Evolutionary conservation across 1,140 invertebrate species (phyloP), one percentile per base, ranked within the genome.

Genomic region (Dendrolimus kikuchii): DNA sequence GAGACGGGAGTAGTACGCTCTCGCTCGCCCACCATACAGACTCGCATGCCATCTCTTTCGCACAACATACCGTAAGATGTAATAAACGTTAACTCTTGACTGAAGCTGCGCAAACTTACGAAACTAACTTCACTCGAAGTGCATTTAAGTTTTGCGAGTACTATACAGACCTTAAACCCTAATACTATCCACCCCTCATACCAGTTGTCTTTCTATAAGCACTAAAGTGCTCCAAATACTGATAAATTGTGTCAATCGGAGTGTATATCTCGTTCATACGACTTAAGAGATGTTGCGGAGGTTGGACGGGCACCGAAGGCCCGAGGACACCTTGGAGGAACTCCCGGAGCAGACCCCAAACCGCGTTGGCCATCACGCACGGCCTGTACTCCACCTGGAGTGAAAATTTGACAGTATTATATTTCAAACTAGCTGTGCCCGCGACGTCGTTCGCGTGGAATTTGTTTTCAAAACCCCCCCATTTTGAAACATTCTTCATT

Each of bases 221-320:
- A 62, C 92, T 95, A 80, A 99, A 99, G 74, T 98, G 95, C 82
- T 99, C 96, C 69, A 98, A 90, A 83, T 99, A 99, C 73, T 98
- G 97, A 59, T 96, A 93, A 49, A 98, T 94, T 0, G 96, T 98
- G 78, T 98, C 96, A 61, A 96, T 92, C 0, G 95, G 95, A 51
- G 93, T 92, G 77, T 97, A 98, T 46, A 96, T 89, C 8, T 97
- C 94, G 72, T 96, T 96, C 91, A 95, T 93, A 61, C 92, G 90
- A 60, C 89, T 91, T 73, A 95, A 89, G 1, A 95, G 88, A 54
- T 90, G 90, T 62, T 88, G 88, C 9, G 91, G 90, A 1, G 90
- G 88, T 48, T 86, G 83, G 0, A 85, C 72, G 0, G 91, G 90
- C 1, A 95, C 91, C 36, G 90, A 89, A 8, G 92, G 92, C 1